Percentiles rank a stretch among this genome's conserved stretches.
Evolutionary conservation across 37 sponge, comb jelly and placozoan species (phyloP).

Genomic region (Petrosia ficiformis): DNA sequence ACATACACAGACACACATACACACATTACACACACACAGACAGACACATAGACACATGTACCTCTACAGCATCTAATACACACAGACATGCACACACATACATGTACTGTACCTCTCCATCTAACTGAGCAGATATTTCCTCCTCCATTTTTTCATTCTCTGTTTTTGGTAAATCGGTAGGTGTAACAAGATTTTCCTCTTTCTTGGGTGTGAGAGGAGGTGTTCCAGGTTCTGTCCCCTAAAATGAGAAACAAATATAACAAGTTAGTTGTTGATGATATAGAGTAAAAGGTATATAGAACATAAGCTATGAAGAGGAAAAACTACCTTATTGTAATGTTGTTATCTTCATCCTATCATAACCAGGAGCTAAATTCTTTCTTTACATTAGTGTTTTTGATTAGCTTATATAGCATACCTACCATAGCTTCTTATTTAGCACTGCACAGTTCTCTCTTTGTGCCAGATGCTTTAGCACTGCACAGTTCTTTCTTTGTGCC

Average conservation of each 20-base stretch:
- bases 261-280: neutral
- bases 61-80: neutral
- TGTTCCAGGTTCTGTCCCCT: neutral
- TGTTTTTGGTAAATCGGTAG: neutral
- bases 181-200: slow-evolving; percentile 1
- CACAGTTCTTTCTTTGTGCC: too few species aligned
- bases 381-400: too few species aligned
- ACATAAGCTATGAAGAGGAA: neutral
- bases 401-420: too few species aligned
- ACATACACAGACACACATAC: too few species aligned
- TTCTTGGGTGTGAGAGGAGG: neutral
- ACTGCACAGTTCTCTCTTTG: too few species aligned
- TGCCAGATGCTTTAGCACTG: too few species aligned
- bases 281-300: neutral
- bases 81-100: neutral
- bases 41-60: neutral
- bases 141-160: neutral
- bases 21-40: too few species aligned
- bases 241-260: neutral
- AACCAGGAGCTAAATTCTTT: neutral
- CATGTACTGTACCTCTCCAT: neutral
- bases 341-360: too few species aligned
- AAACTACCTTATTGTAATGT: neutral
- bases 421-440: too few species aligned
- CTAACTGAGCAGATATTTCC: neutral